Percentiles rank a stretch among this genome's conserved stretches.
phyloP scores from a whole-genome alignment of 1,140 invertebrate genomes.

The Zaprionus capensis region DNA sequence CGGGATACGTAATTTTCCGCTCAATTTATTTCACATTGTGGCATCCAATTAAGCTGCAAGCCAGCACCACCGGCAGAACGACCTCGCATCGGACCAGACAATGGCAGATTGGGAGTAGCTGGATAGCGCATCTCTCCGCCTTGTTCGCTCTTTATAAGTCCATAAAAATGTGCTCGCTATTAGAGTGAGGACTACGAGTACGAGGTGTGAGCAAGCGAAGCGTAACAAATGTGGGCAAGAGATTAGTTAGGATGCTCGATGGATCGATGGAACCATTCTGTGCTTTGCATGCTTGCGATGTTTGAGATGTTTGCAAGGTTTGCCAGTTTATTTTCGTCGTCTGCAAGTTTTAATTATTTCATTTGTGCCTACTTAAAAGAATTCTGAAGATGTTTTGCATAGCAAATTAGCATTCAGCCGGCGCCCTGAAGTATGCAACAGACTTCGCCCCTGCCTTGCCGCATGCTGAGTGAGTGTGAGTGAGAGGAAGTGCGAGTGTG shows the following conservation, averaged over 20 bases:
- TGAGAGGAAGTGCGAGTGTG: constrained; percentile 21
- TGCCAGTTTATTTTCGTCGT: constrained; percentile 20
- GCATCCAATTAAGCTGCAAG: constrained; percentile 84
- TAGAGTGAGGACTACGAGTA: neutral
- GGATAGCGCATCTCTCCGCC: constrained; percentile 7
- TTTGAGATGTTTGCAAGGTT: neutral
- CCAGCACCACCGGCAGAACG: constrained; percentile 33
- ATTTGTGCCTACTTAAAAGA: constrained; percentile 56
- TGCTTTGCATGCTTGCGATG: neutral
- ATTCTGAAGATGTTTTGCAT: constrained; percentile 81
- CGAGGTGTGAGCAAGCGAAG: constrained; percentile 24
- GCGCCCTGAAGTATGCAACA: constrained; percentile 51
- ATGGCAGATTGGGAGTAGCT: constrained; percentile 9
- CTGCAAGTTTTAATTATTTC: constrained; percentile 80
- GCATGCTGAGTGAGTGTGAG: neutral
- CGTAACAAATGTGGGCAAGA: constrained; percentile 55
- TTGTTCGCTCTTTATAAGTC: constrained; percentile 21
- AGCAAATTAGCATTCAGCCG: constrained; percentile 73
- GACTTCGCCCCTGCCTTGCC: neutral
- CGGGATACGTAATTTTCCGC: constrained; percentile 84
- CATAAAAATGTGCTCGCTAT: constrained; percentile 22
- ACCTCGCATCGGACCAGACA: constrained; percentile 32
- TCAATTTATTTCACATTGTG: constrained; percentile 84
- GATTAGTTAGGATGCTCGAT: neutral
- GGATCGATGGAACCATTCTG: neutral